These are phyloP conservation scores for Aphidoletes aphidimyza DNA, from an alignment of 2,888 invertebrate genomes.

Conservation along the genomic window DNA sequence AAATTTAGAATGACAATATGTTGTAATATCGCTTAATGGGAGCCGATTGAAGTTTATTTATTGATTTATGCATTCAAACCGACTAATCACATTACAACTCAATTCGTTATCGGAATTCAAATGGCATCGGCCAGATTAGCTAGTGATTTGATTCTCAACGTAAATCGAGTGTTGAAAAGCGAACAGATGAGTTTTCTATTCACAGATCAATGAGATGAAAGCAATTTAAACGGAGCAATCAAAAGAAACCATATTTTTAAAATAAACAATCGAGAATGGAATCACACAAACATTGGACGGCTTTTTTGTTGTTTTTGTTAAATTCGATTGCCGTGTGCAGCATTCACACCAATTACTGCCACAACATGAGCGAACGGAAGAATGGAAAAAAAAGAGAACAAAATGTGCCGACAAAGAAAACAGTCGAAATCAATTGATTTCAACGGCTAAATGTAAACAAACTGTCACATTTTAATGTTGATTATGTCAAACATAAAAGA, in stretches of 20 bases:
- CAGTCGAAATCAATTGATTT: constrained; percentile 53
- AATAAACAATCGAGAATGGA: constrained; percentile 25
- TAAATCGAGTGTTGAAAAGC: neutral
- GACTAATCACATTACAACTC: constrained; percentile 52
- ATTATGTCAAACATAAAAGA: constrained; percentile 55
- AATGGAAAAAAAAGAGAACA: neutral
- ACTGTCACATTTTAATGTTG: constrained; percentile 55
- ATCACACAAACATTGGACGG: constrained; percentile 11
- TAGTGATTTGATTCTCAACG: too few relatives aligned
- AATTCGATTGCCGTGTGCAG: neutral
- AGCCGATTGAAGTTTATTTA: neutral
- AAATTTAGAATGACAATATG: neutral
- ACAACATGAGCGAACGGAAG: neutral
- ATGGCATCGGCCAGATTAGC: too few relatives aligned
- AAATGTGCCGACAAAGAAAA: constrained; percentile 54
- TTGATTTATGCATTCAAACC: constrained; percentile 41
- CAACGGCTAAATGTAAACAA: constrained; percentile 54
- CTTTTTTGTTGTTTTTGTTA: neutral
- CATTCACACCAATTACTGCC: constrained; percentile 41
- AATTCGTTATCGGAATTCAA: constrained; percentile 29
- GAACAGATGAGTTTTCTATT: neutral
- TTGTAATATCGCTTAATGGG: constrained; percentile 16
- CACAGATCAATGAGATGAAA: constrained; percentile 32
- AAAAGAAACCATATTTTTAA: constrained; percentile 41
- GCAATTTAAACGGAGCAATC: constrained; percentile 50